Percentiles rank a stretch among this genome's conserved stretches.
Conservation (phyloP, 2,113 vertebrate species). For the Hystrix brachyura region DNA sequence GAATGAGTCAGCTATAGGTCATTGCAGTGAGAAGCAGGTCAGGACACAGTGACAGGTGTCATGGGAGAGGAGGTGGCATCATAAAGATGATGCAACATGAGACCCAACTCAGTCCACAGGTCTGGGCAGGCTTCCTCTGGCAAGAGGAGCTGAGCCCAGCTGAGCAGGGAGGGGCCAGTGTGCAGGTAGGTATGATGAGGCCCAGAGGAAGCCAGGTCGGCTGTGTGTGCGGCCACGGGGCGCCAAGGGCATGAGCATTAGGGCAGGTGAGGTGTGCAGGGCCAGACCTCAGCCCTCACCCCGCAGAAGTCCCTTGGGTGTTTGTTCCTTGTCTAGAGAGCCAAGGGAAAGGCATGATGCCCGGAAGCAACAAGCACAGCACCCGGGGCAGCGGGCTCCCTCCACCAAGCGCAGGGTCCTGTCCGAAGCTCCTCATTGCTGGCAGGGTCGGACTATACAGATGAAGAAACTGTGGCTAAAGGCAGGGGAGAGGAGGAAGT, state of each 20-base stretch:
- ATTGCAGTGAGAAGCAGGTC: background rate
- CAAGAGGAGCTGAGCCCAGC: background rate
- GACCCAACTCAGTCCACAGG: background rate
- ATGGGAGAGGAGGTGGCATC: background rate
- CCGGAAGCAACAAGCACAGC: background rate
- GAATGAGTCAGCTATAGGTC: background rate
- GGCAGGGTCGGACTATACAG: background rate
- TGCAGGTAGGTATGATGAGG: background rate
- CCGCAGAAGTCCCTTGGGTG: background rate
- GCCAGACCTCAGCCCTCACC: too few relatives aligned
- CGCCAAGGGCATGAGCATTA: background rate
- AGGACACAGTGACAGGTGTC: background rate
- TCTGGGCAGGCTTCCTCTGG: background rate
- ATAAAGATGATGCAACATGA: background rate
- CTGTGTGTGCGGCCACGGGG: too few relatives aligned
- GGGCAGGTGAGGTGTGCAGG: background rate
- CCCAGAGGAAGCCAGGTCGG: background rate
- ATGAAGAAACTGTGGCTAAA: background rate
- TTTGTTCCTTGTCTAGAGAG: background rate
- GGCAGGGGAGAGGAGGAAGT: background rate
- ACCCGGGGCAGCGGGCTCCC: background rate
- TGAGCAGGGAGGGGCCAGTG: background rate
- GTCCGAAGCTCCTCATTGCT: background rate
- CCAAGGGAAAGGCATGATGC: background rate
- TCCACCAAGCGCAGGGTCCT: background rate